These are phyloP conservation scores for Urophycis tenuis DNA, from an alignment of 2,797 vertebrate genomes.

Conservation along the genomic window DNA sequence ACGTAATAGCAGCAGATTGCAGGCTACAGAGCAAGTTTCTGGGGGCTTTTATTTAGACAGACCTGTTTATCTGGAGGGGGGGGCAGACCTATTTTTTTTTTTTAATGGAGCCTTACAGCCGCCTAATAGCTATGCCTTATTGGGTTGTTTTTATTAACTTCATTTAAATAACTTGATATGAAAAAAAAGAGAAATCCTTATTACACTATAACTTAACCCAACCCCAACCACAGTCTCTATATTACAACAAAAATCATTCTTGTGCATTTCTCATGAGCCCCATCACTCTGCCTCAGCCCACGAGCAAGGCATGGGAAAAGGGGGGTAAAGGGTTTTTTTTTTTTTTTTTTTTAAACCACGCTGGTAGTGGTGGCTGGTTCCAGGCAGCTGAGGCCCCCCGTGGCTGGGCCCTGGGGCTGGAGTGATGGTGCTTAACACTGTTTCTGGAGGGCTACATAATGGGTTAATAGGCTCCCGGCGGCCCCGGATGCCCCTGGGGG, in stretches of 20 bases:
- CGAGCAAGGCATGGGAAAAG: slow-evolving; percentile 42
- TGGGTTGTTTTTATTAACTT: not conserved
- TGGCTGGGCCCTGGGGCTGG: slow-evolving; percentile 37
- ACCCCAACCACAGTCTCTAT: not conserved
- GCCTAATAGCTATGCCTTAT: not conserved
- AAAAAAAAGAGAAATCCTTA: not conserved
- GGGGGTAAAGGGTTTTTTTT: slow-evolving; percentile 32
- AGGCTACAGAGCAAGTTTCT: slow-evolving; percentile 14
- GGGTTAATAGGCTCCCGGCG: slow-evolving; percentile 59
- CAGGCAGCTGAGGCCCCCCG: slow-evolving; percentile 50
- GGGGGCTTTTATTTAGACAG: not conserved
- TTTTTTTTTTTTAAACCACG: slow-evolving; percentile 14
- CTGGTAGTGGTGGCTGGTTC: not conserved
- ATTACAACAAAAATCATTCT: not conserved
- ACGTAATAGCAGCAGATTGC: slow-evolving; percentile 24
- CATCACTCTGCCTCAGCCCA: slow-evolving; percentile 18
- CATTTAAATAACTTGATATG: slow-evolving; percentile 1
- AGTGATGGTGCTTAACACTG: slow-evolving; percentile 46
- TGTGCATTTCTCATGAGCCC: slow-evolving; percentile 18
- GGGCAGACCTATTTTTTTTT: not conserved
- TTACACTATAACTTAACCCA: not conserved
- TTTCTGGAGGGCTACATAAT: slow-evolving; percentile 54
- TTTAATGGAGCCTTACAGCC: not conserved
- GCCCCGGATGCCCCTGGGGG: slow-evolving; percentile 43
- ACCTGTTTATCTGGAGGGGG: not conserved